Evolutionary conservation across 1,140 invertebrate species (phyloP).

Genomic region (Zaprionus africanus): DNA sequence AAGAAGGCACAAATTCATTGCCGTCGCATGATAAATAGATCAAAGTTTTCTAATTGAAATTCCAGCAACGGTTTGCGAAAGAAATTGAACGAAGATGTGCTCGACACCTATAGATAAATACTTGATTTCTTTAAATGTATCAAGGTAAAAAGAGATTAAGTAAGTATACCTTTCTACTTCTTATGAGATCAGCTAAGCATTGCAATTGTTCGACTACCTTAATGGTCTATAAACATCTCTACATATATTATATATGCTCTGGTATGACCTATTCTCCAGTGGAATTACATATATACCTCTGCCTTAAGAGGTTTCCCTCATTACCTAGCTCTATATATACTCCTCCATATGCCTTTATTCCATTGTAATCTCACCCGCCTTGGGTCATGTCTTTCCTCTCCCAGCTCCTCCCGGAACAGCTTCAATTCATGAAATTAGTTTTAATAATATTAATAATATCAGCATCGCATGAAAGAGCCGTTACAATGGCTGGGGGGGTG

Average conservation of each 20-base stretch:
- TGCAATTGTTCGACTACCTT: too few relatives aligned
- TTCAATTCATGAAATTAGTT: conserved; percentile 76
- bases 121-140: neutral
- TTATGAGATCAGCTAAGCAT: too few relatives aligned
- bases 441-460: conserved; percentile 78
- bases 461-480: conserved; percentile 66
- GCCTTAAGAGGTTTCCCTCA: neutral
- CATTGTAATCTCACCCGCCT: conserved; percentile 9
- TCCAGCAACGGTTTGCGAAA: neutral
- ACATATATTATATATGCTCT: too few relatives aligned
- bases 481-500: conserved; percentile 23
- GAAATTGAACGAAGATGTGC: neutral
- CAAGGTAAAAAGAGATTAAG: neutral
- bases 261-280: too few relatives aligned
- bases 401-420: neutral
- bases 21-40: conserved; percentile 66
- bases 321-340: neutral
- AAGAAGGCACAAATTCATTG: neutral
- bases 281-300: too few relatives aligned
- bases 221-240: too few relatives aligned
- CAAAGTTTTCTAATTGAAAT: conserved; percentile 66
- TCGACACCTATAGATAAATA: neutral
- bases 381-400: neutral
- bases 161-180: too few relatives aligned
- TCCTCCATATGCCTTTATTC: neutral